Base-by-base conservation (phyloP, 1,140 invertebrate genomes). In the Papilio machaon region DNA sequence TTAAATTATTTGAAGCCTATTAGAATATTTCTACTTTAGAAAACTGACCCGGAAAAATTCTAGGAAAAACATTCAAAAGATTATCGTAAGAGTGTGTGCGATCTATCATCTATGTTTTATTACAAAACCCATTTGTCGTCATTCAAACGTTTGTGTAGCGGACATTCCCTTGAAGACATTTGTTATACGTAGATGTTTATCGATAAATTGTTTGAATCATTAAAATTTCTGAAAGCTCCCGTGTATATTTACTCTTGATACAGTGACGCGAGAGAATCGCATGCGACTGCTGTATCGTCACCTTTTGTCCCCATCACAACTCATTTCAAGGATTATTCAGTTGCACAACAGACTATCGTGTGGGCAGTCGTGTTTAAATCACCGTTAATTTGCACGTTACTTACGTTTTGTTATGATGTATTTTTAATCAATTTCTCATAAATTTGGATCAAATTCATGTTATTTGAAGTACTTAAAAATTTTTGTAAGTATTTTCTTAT, bases 291-390 rank as follows among this genome's bases (percentile, higher is more conserved):
- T 67, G 30, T 67, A 67, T 67, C 64, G 64, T 67, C 64, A 67
- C 64, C 13, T 35, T 67, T 67, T 67, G 64, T 67, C 64, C 64
- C 30, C 64, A 67, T 67, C 64, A 67, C 64, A 67, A 67, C 64
- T 64, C 60, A 64, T 23, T 19, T 67, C 64, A 67, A 67, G 64
- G 64, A 67, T 67, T 67, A 67, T 67, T 67, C 13, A 67, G 64
- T 67, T 67, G 64, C 64, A 30, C 64, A 67, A 67, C 64, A 35
- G 30, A 67, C 64, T 30, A 67, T 67, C 64, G 64, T 35, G 30
- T 67, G 64, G 10, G 6, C 64, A 67, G 64, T 35, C 64, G 64
- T 67, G 64, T 67, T 70, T 70, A 35, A 70, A 35, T 35, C 13
- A 17, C 11, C 30, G 64, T 15, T 11, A 38, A 38, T 35, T 70